These are phyloP conservation scores for Nansenia antarctica DNA, from an alignment of 2,113 vertebrate genomes.

Conservation along the genomic window DNA sequence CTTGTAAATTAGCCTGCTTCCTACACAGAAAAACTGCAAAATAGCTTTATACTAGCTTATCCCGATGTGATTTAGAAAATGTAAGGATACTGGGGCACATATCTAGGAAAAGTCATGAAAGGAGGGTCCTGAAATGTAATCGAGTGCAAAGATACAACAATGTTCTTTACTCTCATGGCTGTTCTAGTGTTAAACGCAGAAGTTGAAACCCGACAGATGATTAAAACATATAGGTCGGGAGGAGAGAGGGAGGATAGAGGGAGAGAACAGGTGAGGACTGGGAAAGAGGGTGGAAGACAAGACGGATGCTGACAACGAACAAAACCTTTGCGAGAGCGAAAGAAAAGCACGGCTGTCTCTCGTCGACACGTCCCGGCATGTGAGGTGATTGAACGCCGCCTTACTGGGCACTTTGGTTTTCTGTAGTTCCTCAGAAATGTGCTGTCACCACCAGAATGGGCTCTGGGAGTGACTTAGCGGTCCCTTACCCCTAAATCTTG, in stretches of 20 bases:
- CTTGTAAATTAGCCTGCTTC: no score
- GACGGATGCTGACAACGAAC: neutral
- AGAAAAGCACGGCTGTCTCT: neutral
- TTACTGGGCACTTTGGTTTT: neutral
- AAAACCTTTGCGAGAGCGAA: no score
- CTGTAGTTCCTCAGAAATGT: neutral
- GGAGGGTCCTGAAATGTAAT: no score
- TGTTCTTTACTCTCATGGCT: no score
- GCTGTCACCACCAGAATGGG: neutral
- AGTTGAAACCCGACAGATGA: neutral
- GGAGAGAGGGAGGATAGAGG: no score
- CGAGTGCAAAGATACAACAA: no score
- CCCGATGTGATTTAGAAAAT: no score
- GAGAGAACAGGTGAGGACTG: neutral
- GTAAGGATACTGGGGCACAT: no score
- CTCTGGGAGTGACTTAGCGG: neutral
- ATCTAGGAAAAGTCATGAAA: no score
- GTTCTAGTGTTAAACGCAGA: no score
- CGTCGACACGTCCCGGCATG: neutral
- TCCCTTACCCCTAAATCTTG: neutral
- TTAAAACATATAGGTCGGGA: neutral
- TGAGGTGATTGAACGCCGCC: neutral
- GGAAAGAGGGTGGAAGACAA: neutral
- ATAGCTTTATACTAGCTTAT: no score
- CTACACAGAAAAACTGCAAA: no score